A percentile compares a stretch with the other conserved stretches of the same genome.
Evolutionary conservation across 1,140 invertebrate genomes (phyloP).

Genomic region (Lithobius niger): DNA sequence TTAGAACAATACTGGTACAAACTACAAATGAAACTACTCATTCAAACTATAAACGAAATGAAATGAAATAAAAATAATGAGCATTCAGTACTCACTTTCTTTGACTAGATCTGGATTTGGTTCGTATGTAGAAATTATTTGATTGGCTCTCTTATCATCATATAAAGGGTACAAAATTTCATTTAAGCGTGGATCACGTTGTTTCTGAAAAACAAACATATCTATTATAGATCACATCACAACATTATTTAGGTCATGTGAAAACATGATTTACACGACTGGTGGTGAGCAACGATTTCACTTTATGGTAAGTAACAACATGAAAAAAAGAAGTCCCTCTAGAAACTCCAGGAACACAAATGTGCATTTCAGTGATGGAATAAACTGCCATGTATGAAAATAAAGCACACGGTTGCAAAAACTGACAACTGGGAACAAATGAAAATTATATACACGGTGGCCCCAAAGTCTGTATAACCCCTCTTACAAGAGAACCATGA

Average conservation of each 20-base stretch:
- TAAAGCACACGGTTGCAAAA: too few species aligned
- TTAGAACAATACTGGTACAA: too few species aligned
- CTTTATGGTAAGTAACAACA: not conserved
- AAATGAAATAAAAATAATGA: too few species aligned
- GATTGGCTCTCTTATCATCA: slow-evolving; percentile 79
- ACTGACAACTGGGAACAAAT: too few species aligned
- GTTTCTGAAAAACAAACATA: slow-evolving; percentile 43
- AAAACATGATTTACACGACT: not conserved
- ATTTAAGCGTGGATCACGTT: slow-evolving; percentile 94
- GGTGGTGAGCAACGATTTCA: not conserved
- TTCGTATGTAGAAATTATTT: slow-evolving; percentile 93
- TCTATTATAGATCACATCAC: not conserved
- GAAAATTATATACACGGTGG: too few species aligned
- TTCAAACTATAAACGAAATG: too few species aligned
- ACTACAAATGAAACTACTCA: too few species aligned
- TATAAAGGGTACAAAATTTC: slow-evolving; percentile 98
- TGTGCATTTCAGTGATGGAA: not conserved
- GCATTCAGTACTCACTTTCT: slow-evolving; percentile 47
- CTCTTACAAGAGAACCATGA: too few species aligned
- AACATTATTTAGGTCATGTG: not conserved
- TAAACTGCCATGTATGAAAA: too few species aligned
- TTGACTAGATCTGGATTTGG: slow-evolving; percentile 61
- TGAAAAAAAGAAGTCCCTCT: not conserved
- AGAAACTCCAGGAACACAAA: not conserved
- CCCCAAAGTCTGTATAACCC: too few species aligned